phyloP scores from a whole-genome alignment of 2,797 vertebrate species.

The Hipposideros larvatus region DNA sequence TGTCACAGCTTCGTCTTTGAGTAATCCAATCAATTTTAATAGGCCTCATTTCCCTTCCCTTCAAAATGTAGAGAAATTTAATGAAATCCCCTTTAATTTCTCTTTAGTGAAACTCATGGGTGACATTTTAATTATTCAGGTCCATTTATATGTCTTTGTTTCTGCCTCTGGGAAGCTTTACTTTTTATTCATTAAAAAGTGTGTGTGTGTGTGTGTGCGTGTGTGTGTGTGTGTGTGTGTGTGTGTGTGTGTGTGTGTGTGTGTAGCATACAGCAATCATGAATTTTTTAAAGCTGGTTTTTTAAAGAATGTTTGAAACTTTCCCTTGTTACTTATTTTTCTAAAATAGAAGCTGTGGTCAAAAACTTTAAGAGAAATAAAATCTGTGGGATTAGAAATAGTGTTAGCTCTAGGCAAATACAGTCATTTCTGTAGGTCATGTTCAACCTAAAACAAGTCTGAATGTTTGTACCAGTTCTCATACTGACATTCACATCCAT shows the following conservation, averaged over 20 bases:
- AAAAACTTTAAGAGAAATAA: not conserved
- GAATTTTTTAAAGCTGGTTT: constrained; percentile 2
- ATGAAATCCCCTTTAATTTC: constrained; percentile 30
- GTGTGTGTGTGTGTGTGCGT: not conserved
- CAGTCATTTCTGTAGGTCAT: not conserved
- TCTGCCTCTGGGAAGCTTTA: constrained; percentile 27
- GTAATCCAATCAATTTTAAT: constrained; percentile 25
- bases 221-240: not conserved
- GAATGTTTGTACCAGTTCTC: not conserved
- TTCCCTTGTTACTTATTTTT: constrained; percentile 1
- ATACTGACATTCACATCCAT: not conserved
- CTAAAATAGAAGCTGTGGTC: not conserved
- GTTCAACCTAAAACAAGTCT: not conserved
- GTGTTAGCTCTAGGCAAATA: not conserved
- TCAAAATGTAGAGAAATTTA: constrained; percentile 38
- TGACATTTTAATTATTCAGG: constrained; percentile 11
- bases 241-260: not conserved
- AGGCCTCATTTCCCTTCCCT: not conserved
- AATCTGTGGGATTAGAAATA: not conserved
- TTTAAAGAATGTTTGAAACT: constrained; percentile 23
- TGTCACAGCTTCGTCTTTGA: not conserved
- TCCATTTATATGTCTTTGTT: not conserved
- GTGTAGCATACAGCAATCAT: not conserved
- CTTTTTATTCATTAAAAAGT: not conserved
- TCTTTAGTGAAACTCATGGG: constrained; percentile 1